Percentiles rank a stretch among this genome's conserved stretches.
Conservation (phyloP, 2,113 vertebrate genomes). For the Microcebus jonahi region DNA sequence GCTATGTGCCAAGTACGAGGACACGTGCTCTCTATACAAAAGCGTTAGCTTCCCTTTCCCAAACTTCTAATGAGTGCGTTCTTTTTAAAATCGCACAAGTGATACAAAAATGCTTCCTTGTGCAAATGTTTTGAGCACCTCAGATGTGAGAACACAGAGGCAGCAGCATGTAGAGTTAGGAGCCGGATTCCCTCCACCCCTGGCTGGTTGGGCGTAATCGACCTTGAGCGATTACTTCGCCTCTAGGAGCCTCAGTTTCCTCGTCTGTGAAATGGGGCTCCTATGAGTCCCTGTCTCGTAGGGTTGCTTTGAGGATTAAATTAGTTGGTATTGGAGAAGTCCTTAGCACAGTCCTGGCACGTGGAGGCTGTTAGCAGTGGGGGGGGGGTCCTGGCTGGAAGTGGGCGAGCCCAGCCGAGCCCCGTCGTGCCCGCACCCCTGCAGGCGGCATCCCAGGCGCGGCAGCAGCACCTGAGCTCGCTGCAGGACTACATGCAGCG, state of each 20-base stretch:
- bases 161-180: fast-evolving
- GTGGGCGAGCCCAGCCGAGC: not conserved
- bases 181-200: not conserved
- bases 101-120: not conserved
- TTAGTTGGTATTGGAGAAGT: not conserved
- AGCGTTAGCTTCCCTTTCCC: not conserved
- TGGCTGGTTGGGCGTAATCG: not conserved
- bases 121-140: not conserved
- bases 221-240: fast-evolving
- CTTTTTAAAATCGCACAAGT: not conserved
- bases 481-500: conserved; percentile 98
- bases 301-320: not conserved
- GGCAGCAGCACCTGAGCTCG: conserved; percentile 93
- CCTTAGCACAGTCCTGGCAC: not conserved
- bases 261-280: not conserved
- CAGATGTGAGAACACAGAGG: not conserved
- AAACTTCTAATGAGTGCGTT: not conserved
- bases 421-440: not conserved
- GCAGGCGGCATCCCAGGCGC: conserved; percentile 85
- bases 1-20: not conserved
- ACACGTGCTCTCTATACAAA: not conserved
- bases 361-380: fast-evolving
- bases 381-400: not conserved
- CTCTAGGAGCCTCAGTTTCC: not conserved
- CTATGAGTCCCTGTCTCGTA: not conserved